A percentile compares a stretch with the other conserved stretches of the same genome.
phyloP scores from a whole-genome alignment of 2,797 vertebrate genomes.

The Sardinella longiceps region DNA sequence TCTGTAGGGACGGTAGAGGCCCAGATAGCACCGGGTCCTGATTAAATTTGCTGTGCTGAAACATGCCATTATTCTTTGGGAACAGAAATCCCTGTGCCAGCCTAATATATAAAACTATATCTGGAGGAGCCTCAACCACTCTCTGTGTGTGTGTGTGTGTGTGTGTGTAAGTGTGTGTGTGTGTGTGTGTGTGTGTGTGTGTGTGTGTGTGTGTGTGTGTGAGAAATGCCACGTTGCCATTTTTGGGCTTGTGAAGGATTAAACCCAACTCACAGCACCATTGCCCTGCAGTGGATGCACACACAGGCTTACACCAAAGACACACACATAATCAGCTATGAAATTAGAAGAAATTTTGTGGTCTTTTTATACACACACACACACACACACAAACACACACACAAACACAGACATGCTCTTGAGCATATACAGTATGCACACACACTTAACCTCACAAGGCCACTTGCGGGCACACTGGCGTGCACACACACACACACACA shows the following conservation, averaged over 20 bases:
- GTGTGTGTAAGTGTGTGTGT: neutral
- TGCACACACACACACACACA: neutral
- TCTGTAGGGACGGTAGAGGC: neutral
- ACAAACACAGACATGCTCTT: neutral
- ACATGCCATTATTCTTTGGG: neutral
- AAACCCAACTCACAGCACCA: neutral
- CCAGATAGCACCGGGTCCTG: neutral
- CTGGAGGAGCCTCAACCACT: too few species aligned
- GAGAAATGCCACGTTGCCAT: neutral
- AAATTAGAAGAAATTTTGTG: neutral
- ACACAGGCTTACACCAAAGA: neutral
- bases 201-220: neutral
- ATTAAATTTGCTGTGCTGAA: neutral
- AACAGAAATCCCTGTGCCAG: neutral
- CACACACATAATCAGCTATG: neutral
- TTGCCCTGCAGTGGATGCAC: neutral
- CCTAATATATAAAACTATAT: neutral
- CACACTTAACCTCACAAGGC: neutral
- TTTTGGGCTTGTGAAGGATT: neutral
- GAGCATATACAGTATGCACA: neutral
- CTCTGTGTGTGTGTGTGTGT: constrained; percentile 4
- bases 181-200: neutral
- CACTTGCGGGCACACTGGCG: too few species aligned
- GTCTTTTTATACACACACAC: neutral
- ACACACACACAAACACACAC: neutral